Percentiles rank a stretch among this genome's conserved stretches.
phyloP scores from a whole-genome alignment of 2,888 invertebrate genomes.

The Erebia ligea region DNA sequence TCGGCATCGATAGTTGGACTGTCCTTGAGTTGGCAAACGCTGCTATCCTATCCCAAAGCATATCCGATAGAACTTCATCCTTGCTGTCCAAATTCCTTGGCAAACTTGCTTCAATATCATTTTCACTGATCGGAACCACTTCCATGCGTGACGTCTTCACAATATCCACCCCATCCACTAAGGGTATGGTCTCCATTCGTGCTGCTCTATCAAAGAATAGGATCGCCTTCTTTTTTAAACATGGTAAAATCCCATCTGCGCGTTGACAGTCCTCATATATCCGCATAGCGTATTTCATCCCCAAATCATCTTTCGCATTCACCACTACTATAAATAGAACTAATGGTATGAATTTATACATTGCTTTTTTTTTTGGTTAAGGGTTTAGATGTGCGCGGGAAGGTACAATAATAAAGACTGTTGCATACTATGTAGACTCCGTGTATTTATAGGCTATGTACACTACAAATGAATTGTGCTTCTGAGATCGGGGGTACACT shows the following conservation, averaged over 20 bases:
- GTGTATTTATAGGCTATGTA: conserved; percentile 76
- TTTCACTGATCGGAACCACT: conserved; percentile 82
- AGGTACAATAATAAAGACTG: conserved; percentile 81
- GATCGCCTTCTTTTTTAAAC: conserved; percentile 92
- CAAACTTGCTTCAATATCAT: conserved; percentile 86
- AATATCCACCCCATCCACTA: conserved; percentile 86
- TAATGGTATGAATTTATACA: conserved; percentile 60
- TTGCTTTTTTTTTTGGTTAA: conserved; percentile 39
- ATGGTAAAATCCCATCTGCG: conserved; percentile 87
- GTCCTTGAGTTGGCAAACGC: conserved; percentile 89
- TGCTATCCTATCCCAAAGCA: conserved; percentile 88
- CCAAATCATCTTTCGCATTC: conserved; percentile 71
- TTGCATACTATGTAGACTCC: conserved; percentile 52
- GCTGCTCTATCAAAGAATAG: conserved; percentile 90
- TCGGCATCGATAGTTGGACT: conserved; percentile 89
- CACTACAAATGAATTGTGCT: conserved; percentile 59
- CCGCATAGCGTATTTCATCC: conserved; percentile 86
- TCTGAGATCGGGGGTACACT: conserved; percentile 59
- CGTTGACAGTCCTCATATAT: conserved; percentile 91
- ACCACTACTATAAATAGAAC: conserved; percentile 50
- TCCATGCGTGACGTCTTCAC: conserved; percentile 80
- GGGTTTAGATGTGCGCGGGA: conserved; percentile 54
- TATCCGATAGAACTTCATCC: conserved; percentile 86
- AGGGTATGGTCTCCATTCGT: conserved; percentile 85
- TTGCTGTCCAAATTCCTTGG: conserved; percentile 86